Conservation (phyloP, 2,113 vertebrate species). For the Sisor rabdophorus region DNA sequence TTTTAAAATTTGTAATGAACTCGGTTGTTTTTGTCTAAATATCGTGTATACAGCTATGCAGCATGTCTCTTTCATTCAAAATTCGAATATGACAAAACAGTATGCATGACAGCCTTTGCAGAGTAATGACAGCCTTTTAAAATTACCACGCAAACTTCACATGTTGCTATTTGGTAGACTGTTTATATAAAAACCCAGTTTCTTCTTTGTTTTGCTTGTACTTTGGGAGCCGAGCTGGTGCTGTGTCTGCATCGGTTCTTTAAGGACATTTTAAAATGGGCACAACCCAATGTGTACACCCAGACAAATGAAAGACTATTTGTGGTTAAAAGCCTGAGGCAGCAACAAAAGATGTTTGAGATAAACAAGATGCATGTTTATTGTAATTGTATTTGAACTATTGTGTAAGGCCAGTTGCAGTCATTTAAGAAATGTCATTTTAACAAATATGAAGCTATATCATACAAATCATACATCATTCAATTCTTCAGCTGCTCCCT, state of each 20-base stretch:
- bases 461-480: too few relatives aligned
- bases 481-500: too few relatives aligned
- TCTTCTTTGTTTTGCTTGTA: background rate
- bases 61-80: slow-evolving; percentile 7
- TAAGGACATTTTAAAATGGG: background rate
- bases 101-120: slow-evolving; percentile 8
- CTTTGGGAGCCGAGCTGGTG: background rate
- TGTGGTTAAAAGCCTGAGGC: background rate
- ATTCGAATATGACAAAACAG: slow-evolving; percentile 28
- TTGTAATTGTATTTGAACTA: background rate
- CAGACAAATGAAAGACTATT: background rate
- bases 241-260: background rate
- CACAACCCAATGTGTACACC: background rate
- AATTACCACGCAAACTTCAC: background rate
- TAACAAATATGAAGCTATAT: too few relatives aligned
- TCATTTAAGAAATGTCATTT: too few relatives aligned
- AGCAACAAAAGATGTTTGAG: too few relatives aligned
- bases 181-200: background rate
- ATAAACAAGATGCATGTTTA: background rate
- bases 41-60: background rate
- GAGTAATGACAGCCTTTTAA: too few relatives aligned
- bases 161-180: background rate
- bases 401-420: too few relatives aligned
- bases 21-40: background rate
- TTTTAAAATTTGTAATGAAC: background rate